A percentile compares a stretch with the other conserved stretches of the same genome.
phyloP scores from a whole-genome alignment of 1,140 invertebrate species.

The Danaus melanippus region DNA sequence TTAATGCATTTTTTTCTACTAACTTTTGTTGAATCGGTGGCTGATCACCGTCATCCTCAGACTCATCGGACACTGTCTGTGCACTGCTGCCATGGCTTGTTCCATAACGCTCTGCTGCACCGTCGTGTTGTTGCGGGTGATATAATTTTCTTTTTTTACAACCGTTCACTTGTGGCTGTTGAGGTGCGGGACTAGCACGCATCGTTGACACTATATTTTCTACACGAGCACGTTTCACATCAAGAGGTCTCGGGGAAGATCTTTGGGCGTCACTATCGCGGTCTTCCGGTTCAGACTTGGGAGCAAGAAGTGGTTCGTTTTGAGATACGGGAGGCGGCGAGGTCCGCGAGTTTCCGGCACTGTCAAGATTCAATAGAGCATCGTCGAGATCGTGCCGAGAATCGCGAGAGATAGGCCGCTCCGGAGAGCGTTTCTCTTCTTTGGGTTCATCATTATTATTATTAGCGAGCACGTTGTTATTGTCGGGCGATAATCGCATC shows the following conservation, averaged over 20 bases:
- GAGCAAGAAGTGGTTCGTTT: conserved; percentile 73
- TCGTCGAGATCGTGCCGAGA: conserved; percentile 73
- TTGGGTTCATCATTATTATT: conserved; percentile 78
- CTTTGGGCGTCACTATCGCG: conserved; percentile 73
- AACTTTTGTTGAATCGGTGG: conserved; percentile 85
- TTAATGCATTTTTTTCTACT: conserved; percentile 87
- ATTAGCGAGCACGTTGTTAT: conserved; percentile 70
- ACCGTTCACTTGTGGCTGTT: conserved; percentile 84
- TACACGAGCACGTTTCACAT: conserved; percentile 91
- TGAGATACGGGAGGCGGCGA: conserved; percentile 79
- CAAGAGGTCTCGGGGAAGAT: conserved; percentile 73
- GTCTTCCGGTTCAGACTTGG: conserved; percentile 79
- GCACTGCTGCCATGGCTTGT: conserved; percentile 67
- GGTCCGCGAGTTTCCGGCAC: conserved; percentile 79
- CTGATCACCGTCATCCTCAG: conserved; percentile 82
- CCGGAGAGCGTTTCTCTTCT: conserved; percentile 72
- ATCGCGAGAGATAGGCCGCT: conserved; percentile 75
- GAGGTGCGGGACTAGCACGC: conserved; percentile 86
- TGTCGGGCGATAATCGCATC: conserved; percentile 75
- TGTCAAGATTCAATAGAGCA: conserved; percentile 74
- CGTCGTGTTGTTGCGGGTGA: conserved; percentile 94
- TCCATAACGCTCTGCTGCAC: conserved; percentile 76
- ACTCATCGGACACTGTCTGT: conserved; percentile 76
- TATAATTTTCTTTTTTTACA: conserved; percentile 98
- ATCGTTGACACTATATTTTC: conserved; percentile 96